These are phyloP conservation scores for Hololepta plana DNA, from an alignment of 2,888 invertebrate genomes.

Conservation along the genomic window DNA sequence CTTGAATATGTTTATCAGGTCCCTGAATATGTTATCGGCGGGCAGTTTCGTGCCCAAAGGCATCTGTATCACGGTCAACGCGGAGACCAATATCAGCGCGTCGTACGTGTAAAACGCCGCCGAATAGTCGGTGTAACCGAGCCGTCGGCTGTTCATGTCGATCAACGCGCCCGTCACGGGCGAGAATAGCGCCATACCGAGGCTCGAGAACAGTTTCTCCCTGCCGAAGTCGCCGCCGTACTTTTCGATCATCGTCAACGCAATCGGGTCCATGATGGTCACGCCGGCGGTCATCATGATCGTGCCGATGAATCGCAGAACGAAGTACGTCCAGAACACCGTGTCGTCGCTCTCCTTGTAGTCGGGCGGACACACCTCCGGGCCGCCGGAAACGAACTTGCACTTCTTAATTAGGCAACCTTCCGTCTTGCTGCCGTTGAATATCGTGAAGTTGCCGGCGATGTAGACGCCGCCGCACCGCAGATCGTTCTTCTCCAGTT, in stretches of 20 bases:
- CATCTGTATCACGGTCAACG: constrained; percentile 58
- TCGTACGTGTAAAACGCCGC: constrained; percentile 78
- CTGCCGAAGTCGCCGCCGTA: constrained; percentile 68
- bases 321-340: constrained; percentile 70
- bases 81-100: constrained; percentile 50
- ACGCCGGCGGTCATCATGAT: constrained; percentile 72
- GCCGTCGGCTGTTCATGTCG: constrained; percentile 46
- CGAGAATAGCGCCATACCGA: constrained; percentile 69
- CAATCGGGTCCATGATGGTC: constrained; percentile 77
- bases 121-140: constrained; percentile 66
- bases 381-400: constrained; percentile 54
- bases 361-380: constrained; percentile 62
- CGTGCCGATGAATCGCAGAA: constrained; percentile 59
- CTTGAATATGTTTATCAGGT: constrained; percentile 55
- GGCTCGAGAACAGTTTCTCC: constrained; percentile 60
- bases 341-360: constrained; percentile 59
- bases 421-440: constrained; percentile 41
- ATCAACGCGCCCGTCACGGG: constrained; percentile 64
- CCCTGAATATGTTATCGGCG: constrained; percentile 57
- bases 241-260: constrained; percentile 68
- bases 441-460: constrained; percentile 34
- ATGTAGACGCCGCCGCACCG: constrained; percentile 57
- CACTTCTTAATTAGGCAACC: constrained; percentile 65
- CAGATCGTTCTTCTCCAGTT: constrained; percentile 53
- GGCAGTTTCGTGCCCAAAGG: constrained; percentile 61